Percentiles rank a stretch among this genome's conserved stretches.
Conservation (phyloP, 2,113 vertebrate genomes). For the Limnothrissa miodon region DNA sequence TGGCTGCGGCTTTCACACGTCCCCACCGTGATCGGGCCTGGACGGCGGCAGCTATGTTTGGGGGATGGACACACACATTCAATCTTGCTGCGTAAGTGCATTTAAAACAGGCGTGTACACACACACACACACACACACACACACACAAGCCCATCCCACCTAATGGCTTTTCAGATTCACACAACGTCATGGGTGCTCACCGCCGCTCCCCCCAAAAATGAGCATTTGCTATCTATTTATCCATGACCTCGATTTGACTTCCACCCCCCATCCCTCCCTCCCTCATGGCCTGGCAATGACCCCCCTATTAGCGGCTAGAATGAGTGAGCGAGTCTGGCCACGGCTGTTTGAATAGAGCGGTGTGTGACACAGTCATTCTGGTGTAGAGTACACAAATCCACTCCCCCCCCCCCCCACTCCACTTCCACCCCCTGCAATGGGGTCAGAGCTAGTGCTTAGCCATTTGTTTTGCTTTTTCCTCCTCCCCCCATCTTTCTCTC, state of each 20-base stretch:
- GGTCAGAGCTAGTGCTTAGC: conserved; percentile 63
- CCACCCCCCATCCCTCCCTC: conserved; percentile 60
- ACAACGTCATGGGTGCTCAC: conserved; percentile 63
- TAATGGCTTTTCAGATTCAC: conserved; percentile 61
- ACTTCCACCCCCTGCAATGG: conserved; percentile 46
- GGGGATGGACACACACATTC: conserved; percentile 15
- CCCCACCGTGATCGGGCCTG: conserved; percentile 59
- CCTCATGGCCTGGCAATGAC: conserved; percentile 75
- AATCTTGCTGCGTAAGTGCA: background rate
- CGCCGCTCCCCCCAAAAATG: conserved; percentile 36
- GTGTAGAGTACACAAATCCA: conserved; percentile 61
- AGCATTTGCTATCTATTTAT: conserved; percentile 71
- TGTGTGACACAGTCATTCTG: conserved; percentile 57
- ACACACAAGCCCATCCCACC: conserved; percentile 57
- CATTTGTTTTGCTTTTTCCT: conserved; percentile 59
- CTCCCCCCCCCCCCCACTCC: conserved; percentile 18
- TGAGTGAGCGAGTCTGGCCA: conserved; percentile 48
- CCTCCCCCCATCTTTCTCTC: background rate
- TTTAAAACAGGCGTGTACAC: background rate
- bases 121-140: conserved; percentile 12
- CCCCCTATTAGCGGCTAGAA: conserved; percentile 59
- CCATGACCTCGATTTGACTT: conserved; percentile 75
- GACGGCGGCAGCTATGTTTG: conserved; percentile 21
- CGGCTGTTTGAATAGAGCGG: conserved; percentile 62
- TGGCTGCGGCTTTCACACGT: conserved; percentile 61